Conservation (phyloP, 1,140 invertebrate species). For the Zaprionus inermis region DNA sequence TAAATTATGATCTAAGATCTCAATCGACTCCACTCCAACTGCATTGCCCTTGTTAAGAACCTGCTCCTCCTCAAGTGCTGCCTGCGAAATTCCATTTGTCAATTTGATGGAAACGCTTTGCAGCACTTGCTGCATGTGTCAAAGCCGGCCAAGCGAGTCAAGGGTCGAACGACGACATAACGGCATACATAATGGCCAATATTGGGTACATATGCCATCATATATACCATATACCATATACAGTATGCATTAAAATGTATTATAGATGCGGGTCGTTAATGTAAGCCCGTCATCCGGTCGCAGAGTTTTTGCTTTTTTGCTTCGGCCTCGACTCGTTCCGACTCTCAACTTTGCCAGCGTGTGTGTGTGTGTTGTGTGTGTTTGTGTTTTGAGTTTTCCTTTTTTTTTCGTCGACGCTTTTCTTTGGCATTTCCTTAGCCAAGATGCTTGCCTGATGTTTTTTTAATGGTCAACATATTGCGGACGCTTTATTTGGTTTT, state of each 20-base stretch:
- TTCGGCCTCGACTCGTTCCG: constrained; percentile 3
- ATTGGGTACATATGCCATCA: background rate
- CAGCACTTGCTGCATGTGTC: background rate
- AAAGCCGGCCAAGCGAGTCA: background rate
- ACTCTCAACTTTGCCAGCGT: background rate
- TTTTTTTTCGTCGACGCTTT: constrained; percentile 5
- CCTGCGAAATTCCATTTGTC: background rate
- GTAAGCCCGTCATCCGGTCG: background rate
- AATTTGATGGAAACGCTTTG: constrained; percentile 1
- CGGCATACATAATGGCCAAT: background rate
- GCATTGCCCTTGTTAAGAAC: background rate
- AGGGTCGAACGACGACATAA: background rate
- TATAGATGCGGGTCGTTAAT: constrained; percentile 9
- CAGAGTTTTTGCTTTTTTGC: background rate
- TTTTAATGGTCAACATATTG: constrained; percentile 55
- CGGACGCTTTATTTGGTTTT: constrained; percentile 55
- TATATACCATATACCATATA: background rate
- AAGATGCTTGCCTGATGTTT: constrained; percentile 15
- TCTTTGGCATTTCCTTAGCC: background rate
- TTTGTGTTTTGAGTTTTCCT: background rate
- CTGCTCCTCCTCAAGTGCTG: background rate
- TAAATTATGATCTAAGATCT: no score
- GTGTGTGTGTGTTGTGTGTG: background rate
- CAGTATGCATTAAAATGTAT: background rate
- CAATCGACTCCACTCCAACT: background rate